Percentiles rank a stretch among this genome's conserved stretches.
Evolutionary conservation across 2,797 vertebrate species (phyloP).

Genomic region (Acanthurus leucopareius): DNA sequence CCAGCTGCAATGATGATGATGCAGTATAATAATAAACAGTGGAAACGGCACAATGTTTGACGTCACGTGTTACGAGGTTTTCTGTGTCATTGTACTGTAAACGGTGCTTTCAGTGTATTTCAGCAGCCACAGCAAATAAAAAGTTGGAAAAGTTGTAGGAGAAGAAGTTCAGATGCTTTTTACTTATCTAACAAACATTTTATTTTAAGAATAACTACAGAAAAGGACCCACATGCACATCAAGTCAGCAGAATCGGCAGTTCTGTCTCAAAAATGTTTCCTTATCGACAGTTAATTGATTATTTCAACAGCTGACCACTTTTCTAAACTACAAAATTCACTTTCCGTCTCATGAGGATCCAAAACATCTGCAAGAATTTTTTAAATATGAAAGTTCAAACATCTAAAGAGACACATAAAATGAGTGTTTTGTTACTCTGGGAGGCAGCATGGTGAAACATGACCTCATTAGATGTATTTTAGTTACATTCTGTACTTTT

Average conservation of each 20-base stretch:
- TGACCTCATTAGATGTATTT: neutral
- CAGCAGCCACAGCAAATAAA: neutral
- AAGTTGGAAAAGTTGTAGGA: no score
- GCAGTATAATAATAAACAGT: neutral
- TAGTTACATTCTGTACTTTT: neutral
- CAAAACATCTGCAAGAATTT: neutral
- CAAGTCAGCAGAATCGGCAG: neutral
- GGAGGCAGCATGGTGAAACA: neutral
- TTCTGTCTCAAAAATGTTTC: neutral
- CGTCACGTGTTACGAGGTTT: neutral
- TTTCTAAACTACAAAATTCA: neutral
- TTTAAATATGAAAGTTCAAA: neutral
- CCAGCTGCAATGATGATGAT: no score
- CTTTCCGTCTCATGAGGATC: neutral
- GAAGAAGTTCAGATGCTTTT: no score
- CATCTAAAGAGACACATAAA: conserved; percentile 2
- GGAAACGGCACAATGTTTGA: neutral
- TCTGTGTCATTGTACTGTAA: neutral
- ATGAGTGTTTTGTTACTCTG: conserved; percentile 3
- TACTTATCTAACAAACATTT: no score
- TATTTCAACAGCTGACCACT: neutral
- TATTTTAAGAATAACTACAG: no score
- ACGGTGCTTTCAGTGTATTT: neutral
- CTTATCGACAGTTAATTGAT: neutral
- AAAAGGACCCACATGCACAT: no score